Base-by-base conservation (phyloP, 2,113 vertebrate species). In the Neolamprologus variostigma region DNA sequence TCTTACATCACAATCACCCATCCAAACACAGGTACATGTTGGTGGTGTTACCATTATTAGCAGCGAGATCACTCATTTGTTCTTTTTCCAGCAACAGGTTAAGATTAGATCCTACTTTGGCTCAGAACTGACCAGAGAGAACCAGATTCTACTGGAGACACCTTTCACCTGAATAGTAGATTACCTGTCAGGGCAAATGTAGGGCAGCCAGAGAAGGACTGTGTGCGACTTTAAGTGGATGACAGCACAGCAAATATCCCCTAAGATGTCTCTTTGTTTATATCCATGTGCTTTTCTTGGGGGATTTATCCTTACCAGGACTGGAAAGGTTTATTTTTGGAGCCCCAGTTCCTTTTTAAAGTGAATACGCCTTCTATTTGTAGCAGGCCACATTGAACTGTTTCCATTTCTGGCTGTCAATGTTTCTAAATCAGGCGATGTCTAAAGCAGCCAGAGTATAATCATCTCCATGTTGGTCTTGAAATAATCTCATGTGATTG, bases 311-410 rank as follows among this genome's bases (percentile, higher is more conserved):
- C 80, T 37, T n/a, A 82, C 37, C 19, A 6, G 21, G 23, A 33
- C 61, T 87, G 88, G 90, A 92, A 89, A 85, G 6, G 79, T 90
- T 92, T 96, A 96, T 95, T 95, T 92, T 85, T 82, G 81, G 89
- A 90, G 33, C 12, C 26, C 61, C 9, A 7, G 87, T 91, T 89
- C 61, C 92, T 94, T 95, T 93, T 94, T 91, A 45, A 93, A 94
- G 87, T 21, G 42, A 86, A 85, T 83, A 42, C 73, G 79, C 45
- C 71, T 37, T 91, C 91, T 95, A 93, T 95, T 93, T 91, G 61
- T 57, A 89, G 91, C 83, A 33, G 50, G 66, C 57, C 9, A 7
- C 33, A 92, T 82, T 79, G 45, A 7, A 84, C 86, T 87, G 28
- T 93, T 93, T 95, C 90, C 87, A 90, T 94, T 84, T 88, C 42